Evolutionary conservation across 1,140 invertebrate genomes (phyloP).

Genomic region (Euborellia annulipes): DNA sequence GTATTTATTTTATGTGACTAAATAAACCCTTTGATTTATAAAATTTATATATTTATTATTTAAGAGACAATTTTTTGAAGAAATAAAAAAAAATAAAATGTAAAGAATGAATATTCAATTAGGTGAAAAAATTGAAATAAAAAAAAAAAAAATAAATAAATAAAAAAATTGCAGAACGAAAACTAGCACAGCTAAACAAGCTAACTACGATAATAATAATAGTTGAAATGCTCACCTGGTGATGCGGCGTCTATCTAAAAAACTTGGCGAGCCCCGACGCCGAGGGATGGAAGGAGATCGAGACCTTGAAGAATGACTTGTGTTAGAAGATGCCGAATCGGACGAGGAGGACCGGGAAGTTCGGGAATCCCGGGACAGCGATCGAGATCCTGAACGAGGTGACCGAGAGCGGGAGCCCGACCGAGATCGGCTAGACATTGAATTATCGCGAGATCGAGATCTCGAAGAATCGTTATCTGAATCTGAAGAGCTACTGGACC

Average conservation of each 20-base stretch:
- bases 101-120: not conserved
- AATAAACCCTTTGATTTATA: too few species aligned
- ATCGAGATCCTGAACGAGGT: conserved; percentile 10
- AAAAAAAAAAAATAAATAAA: conserved; percentile 3
- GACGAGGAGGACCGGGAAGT: conserved; percentile 1
- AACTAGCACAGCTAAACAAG: conserved; percentile 1
- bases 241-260: conserved; percentile 40
- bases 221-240: conserved; percentile 32
- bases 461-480: too few species aligned
- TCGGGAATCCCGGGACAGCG: conserved; percentile 4
- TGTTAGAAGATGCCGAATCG: not conserved
- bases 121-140: conserved; percentile 3
- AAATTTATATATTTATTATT: too few species aligned
- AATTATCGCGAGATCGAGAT: too few species aligned
- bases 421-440: conserved; percentile 8
- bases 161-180: conserved; percentile 4
- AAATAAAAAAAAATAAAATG: not conserved
- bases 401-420: conserved; percentile 7
- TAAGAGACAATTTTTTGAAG: not conserved
- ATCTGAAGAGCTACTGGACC: too few species aligned
- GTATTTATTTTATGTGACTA: too few species aligned
- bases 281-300: conserved; percentile 36
- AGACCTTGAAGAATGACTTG: conserved; percentile 14
- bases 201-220: not conserved
- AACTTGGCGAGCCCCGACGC: conserved; percentile 40